These are phyloP conservation scores for Eupleurogrammus muticus DNA, from an alignment of 2,797 vertebrate species.

Conservation along the genomic window DNA sequence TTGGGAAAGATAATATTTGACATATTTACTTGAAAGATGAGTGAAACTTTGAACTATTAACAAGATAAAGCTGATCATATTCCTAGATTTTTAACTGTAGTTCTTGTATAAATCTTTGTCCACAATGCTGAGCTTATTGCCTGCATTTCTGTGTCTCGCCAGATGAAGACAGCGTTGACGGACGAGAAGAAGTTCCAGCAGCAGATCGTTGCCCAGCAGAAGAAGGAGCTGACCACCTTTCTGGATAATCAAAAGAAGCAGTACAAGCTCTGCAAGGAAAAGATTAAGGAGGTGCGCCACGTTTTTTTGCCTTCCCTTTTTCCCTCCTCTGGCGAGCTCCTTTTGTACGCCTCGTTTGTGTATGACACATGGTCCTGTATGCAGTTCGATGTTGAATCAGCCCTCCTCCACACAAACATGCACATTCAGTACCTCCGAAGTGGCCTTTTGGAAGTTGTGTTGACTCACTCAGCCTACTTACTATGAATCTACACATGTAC, in stretches of 20 bases:
- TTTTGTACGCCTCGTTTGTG: constrained; percentile 36
- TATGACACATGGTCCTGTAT: constrained; percentile 42
- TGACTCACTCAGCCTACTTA: constrained; percentile 72
- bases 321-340: constrained; percentile 21
- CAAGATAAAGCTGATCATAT: background rate
- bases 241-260: constrained; percentile 99
- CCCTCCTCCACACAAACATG: constrained; percentile 56
- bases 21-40: background rate
- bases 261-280: constrained; percentile 99
- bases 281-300: constrained; percentile 95
- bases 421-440: constrained; percentile 42
- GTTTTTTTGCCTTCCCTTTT: constrained; percentile 35
- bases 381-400: constrained; percentile 56
- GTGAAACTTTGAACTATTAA: background rate
- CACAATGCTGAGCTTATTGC: background rate
- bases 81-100: background rate
- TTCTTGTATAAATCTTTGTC: background rate
- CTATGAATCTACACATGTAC: constrained; percentile 51
- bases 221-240: constrained; percentile 99
- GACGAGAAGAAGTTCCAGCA: constrained; percentile 99
- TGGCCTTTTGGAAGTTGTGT: constrained; percentile 45
- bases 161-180: constrained; percentile 94
- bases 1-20: background rate
- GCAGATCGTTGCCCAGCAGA: constrained; percentile 98
- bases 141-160: constrained; percentile 15